Conservation (phyloP, 2,888 invertebrate genomes). For the Dexiosoma caninum region DNA sequence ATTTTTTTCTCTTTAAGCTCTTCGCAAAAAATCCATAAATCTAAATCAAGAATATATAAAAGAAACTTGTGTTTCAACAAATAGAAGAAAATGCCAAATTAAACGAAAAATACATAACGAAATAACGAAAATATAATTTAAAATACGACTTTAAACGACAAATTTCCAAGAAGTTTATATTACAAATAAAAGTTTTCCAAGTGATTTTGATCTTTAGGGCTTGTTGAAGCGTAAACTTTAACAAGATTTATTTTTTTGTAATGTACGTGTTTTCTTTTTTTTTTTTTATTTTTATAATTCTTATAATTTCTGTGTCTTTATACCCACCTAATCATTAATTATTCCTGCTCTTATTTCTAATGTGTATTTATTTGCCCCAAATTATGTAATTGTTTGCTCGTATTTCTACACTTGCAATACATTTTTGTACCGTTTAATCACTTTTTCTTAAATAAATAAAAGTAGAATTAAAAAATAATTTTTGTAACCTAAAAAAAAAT, state of each 20-base stretch:
- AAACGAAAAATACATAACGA: conserved; percentile 42
- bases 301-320: not conserved
- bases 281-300: too few species aligned
- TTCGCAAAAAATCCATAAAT: conserved; percentile 57
- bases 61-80: not conserved
- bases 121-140: conserved; percentile 33
- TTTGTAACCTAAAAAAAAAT: conserved; percentile 14
- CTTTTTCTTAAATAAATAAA: conserved; percentile 24
- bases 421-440: conserved; percentile 29
- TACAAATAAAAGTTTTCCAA: conserved; percentile 20
- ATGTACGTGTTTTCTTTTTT: conserved; percentile 55
- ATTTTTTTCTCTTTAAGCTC: conserved; percentile 38
- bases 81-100: conserved; percentile 12
- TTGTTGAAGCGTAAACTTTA: conserved; percentile 18
- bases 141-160: conserved; percentile 51
- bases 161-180: not conserved
- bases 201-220: conserved; percentile 9
- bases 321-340: too few species aligned
- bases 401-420: not conserved
- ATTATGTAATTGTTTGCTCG: conserved; percentile 58
- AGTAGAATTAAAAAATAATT: conserved; percentile 8
- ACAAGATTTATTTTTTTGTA: conserved; percentile 41
- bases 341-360: conserved; percentile 22
- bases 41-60: conserved; percentile 24
- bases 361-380: conserved; percentile 20